Base-by-base conservation (phyloP, 92 coral and sea anemone genomes). In the Phenganax subtilis region DNA sequence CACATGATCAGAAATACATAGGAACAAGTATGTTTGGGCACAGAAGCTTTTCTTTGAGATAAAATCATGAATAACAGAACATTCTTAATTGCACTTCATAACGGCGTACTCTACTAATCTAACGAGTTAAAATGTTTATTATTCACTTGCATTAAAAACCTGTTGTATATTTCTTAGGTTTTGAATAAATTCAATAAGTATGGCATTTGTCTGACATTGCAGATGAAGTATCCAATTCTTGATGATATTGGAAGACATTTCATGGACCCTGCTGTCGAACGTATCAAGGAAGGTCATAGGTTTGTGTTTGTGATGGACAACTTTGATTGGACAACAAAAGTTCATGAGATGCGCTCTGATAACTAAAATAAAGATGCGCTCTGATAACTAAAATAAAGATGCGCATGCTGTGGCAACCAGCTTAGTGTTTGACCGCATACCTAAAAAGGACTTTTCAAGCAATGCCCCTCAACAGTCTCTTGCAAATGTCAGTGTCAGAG, bases 191-290 rank as follows among this genome's bases (percentile, higher is more conserved):
- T 71, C 16, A 72, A 72, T 72, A 72, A 72, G 60, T 72, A 72
- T 72, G 77, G 77, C 1, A 5, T 72, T 51, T 71, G 75, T 37
- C 75, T 71, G 75, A 71, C 75, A 71, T 71, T 55, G 31, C 75
- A 71, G 28, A 71, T 71, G 75, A 71, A 47, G 75, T 71, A 71
- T 71, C 55, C 75, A 47, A 71, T 71, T 71, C 55, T 71, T 31
- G 75, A 71, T 37, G 57, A 71, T 53, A 71, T 71, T 37, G 75
- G 75, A 8, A 71, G 51, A 9, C 75, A 71, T 71, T 71, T 71
- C 57, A 71, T 71, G 75, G 75, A 71, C 55, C 75, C 31, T 72
- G 77, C 77, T 72, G 77, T 72, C 47, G 77, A 72, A 72, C 57
- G 44, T 72, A 28, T 72, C 58, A 71, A 71, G 75, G 51, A 71